Evolutionary conservation across 2,113 vertebrate species (phyloP).

Genomic region (Syngnathoides biaculeatus): DNA sequence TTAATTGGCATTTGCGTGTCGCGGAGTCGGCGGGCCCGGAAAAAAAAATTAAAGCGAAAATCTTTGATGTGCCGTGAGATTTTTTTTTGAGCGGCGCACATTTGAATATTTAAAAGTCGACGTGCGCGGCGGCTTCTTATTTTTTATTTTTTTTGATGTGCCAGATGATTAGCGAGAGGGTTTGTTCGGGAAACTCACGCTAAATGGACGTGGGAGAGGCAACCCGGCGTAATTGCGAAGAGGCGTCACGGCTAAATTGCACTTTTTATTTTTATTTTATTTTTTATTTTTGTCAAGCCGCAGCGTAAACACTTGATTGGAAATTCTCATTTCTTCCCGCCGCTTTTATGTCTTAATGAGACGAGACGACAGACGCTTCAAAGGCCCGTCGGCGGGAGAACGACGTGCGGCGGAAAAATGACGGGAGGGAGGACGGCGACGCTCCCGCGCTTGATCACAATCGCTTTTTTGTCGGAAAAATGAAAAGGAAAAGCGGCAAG

Average conservation of each 20-base stretch:
- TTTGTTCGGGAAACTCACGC: slow-evolving; percentile 77
- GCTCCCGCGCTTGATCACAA: slow-evolving; percentile 62
- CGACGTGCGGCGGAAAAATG: slow-evolving; percentile 51
- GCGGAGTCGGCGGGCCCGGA: slow-evolving; percentile 60
- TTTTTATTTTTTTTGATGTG: slow-evolving; percentile 77
- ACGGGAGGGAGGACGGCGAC: slow-evolving; percentile 44
- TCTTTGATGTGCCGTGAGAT: slow-evolving; percentile 78
- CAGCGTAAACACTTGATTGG: slow-evolving; percentile 76
- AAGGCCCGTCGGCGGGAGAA: slow-evolving; percentile 57
- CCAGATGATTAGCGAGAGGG: slow-evolving; percentile 71
- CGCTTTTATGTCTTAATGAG: slow-evolving; percentile 74
- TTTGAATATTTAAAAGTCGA: slow-evolving; percentile 80
- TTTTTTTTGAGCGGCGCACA: slow-evolving; percentile 75
- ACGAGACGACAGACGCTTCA: slow-evolving; percentile 73
- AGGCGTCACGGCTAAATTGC: slow-evolving; percentile 72
- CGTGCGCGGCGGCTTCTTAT: slow-evolving; percentile 57
- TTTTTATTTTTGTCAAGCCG: slow-evolving; percentile 65
- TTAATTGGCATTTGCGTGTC: slow-evolving; percentile 73
- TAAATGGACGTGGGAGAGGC: slow-evolving; percentile 68
- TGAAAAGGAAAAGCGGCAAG: slow-evolving; percentile 9
- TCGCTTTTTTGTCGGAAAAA: slow-evolving; percentile 61
- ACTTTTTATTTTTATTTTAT: slow-evolving; percentile 47
- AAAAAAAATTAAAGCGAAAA: slow-evolving; percentile 71
- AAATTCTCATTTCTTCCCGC: slow-evolving; percentile 50
- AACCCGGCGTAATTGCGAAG: slow-evolving; percentile 71